Evolutionary conservation across 2,113 vertebrate species (phyloP), one percentile per base, ranked within the genome.

Genomic region (Otus sunia): DNA sequence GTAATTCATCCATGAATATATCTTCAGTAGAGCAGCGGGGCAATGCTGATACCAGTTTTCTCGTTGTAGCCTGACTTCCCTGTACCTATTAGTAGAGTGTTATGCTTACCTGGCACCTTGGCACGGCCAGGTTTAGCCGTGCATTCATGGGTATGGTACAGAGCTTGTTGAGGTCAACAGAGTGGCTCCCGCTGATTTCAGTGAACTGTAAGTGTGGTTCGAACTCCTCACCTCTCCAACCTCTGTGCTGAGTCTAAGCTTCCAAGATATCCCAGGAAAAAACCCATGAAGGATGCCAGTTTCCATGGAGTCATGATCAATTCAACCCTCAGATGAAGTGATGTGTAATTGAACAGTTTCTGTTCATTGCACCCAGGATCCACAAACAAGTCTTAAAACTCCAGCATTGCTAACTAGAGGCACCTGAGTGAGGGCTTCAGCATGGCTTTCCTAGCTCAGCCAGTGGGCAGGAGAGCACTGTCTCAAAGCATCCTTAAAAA

Each of bases 401-500:
- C 47, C 60, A 64, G 52, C 8, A 0, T 23, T 72, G 53, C 69
- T 85, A 68, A 93, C n/a, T 56, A 69, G 69, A 58, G 55, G 32
- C 79, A 85, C 59, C 59, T 52, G 59, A 72, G 43, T 0, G 2
- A 94, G 73, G 47, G 64, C 75, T 86, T 27, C 37, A 62, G 76
- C 73, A 41, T 0, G 0, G 55, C 60, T 93, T 89, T 64, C 47
- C 64, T 47, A 22, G 73, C 50, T 86, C 69, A 94, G 74, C 32
- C 55, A 47, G 47, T 53, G 59, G 76, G 52, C 74, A 74, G 92
- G 92, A 88, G 87, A 93, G 64, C 11, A 8, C 59, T 92, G 34
- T 59, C 85, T 86, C 72, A 67, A 69, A 68, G 60, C 67, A 41
- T 64, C 87, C 71, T 98, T 96, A 97, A 98, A 98, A 97, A 98